A percentile compares a stretch with the other conserved stretches of the same genome.
Evolutionary conservation across 2,113 vertebrate genomes (phyloP).

Genomic region (Azemiops feae): DNA sequence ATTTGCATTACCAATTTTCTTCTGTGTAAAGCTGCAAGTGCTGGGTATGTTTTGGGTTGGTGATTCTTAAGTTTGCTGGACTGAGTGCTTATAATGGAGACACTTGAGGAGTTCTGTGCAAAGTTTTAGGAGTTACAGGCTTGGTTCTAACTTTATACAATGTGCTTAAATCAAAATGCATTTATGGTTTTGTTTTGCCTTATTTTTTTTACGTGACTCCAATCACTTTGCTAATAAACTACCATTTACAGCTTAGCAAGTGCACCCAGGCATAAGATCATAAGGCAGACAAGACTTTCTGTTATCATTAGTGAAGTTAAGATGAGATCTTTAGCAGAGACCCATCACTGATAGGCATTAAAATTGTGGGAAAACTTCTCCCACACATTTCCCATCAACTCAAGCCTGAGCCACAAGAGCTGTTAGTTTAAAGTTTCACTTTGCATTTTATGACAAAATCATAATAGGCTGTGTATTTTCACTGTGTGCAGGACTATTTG

Average conservation of each 20-base stretch:
- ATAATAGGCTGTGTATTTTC: neutral
- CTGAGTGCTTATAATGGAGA: neutral
- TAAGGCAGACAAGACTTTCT: neutral
- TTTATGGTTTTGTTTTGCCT: neutral
- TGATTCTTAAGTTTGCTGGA: neutral
- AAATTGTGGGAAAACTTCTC: neutral
- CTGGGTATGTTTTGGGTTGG: neutral
- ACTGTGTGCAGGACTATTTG: neutral
- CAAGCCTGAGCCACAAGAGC: neutral
- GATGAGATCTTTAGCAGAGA: neutral
- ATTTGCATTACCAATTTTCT: neutral
- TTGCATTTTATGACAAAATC: neutral
- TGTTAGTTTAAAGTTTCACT: neutral
- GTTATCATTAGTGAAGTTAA: neutral
- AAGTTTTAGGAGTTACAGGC: neutral
- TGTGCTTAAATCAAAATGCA: neutral
- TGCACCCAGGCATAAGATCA: neutral
- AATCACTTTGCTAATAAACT: neutral
- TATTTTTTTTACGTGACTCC: neutral
- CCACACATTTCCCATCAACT: neutral
- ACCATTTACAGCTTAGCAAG: neutral
- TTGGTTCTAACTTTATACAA: neutral
- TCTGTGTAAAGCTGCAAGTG: neutral
- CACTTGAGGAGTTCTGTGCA: neutral
- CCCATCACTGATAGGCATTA: neutral